These are phyloP conservation scores for Spondyliosoma cantharus DNA, from an alignment of 2,797 vertebrate species.

Conservation along the genomic window DNA sequence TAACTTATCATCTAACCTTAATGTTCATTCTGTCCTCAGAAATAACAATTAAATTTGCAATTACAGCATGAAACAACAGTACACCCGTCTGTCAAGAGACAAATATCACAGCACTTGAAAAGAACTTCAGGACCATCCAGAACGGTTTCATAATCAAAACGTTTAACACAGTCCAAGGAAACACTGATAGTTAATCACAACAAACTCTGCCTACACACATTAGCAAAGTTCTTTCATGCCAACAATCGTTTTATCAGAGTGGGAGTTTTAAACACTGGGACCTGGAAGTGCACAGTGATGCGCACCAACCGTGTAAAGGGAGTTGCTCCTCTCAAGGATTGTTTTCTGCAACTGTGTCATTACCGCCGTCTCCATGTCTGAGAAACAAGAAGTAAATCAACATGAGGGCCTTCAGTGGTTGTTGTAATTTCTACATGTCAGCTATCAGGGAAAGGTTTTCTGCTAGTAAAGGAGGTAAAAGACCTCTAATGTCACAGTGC, in stretches of 20 bases:
- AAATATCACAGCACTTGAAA: slow-evolving; percentile 22
- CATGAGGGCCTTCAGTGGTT: background rate
- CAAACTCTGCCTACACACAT: slow-evolving; percentile 39
- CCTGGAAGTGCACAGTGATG: slow-evolving; percentile 6
- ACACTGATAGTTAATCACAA: slow-evolving; percentile 19
- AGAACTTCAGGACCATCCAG: slow-evolving; percentile 3
- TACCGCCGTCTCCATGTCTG: slow-evolving; percentile 91
- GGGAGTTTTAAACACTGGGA: slow-evolving; percentile 40
- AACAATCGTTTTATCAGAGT: slow-evolving; percentile 23
- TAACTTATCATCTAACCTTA: slow-evolving; percentile 12
- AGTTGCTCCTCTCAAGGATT: slow-evolving; percentile 87
- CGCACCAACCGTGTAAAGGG: slow-evolving; percentile 82
- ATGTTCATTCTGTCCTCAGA: slow-evolving; percentile 6
- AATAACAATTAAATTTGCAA: slow-evolving; percentile 24
- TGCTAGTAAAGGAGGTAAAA: slow-evolving; percentile 8
- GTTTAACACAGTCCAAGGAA: slow-evolving; percentile 29
- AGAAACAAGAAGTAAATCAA: slow-evolving; percentile 24
- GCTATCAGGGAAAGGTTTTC: slow-evolving; percentile 2
- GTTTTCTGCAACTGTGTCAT: slow-evolving; percentile 93
- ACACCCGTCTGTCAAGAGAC: slow-evolving; percentile 19
- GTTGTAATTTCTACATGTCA: background rate
- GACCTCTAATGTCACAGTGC: slow-evolving; percentile 94
- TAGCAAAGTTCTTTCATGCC: slow-evolving; percentile 26
- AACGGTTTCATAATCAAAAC: slow-evolving; percentile 46
- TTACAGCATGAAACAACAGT: background rate